These are phyloP conservation scores for Yponomeuta plumbellus DNA, from an alignment of 2,888 invertebrate species.

Conservation along the genomic window DNA sequence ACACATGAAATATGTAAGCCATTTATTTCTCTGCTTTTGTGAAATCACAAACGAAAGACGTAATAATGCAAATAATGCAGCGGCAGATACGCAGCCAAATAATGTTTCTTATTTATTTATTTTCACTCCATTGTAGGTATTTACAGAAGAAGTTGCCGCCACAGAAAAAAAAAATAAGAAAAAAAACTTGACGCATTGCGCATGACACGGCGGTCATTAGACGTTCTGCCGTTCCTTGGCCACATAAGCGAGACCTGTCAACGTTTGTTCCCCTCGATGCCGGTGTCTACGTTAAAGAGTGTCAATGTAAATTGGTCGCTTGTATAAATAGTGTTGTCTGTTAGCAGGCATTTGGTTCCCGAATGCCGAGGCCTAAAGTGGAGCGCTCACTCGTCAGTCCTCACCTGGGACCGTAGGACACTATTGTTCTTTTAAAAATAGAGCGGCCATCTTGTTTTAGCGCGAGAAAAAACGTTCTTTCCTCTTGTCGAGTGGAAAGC, in stretches of 20 bases:
- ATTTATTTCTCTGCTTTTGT: too few species aligned
- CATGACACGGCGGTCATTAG: conserved; percentile 45
- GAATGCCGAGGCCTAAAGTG: conserved; percentile 64
- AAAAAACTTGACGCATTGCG: conserved; percentile 43
- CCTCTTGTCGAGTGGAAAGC: not conserved
- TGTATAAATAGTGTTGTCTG: conserved; percentile 67
- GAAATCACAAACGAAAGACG: too few species aligned
- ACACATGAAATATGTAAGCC: not conserved
- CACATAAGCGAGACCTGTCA: conserved; percentile 30
- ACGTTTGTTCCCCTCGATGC: not conserved
- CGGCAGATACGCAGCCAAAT: not conserved
- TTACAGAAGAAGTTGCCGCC: not conserved
- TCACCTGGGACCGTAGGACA: conserved; percentile 30
- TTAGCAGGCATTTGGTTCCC: conserved; percentile 55
- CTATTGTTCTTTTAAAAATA: conserved; percentile 10
- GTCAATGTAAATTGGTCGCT: conserved; percentile 33
- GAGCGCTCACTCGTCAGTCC: conserved; percentile 39
- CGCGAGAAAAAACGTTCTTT: not conserved
- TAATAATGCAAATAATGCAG: not conserved
- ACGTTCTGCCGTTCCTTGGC: conserved; percentile 26
- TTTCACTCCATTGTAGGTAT: not conserved
- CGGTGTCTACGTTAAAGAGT: conserved; percentile 12
- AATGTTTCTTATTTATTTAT: not conserved
- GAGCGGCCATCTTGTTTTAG: not conserved
- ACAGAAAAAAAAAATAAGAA: conserved; percentile 30